Evolutionary conservation across 2,888 invertebrate genomes (phyloP), one percentile per base, ranked within the genome.

Genomic region (Coecobrya sp.): DNA sequence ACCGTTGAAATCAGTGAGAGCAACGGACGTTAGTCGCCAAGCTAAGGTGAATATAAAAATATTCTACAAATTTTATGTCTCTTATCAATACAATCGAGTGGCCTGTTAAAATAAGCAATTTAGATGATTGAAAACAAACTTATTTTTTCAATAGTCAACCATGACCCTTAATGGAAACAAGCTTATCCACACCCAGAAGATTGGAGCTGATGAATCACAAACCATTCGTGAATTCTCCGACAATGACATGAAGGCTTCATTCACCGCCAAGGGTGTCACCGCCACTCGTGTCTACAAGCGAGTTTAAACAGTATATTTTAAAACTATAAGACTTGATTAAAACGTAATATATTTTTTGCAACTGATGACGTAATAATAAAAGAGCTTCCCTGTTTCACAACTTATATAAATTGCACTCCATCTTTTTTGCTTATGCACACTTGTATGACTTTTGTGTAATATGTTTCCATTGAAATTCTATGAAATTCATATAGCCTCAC

Each of bases 131-230:
- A 36, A 4, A 7, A 36, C 7, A 36, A 76, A 76, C 7, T 42
- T 45, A 5, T 45, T 76, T 36, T 86, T 73, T 68, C 8, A 16
- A 49, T 96, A 93, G 90, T 93, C 93, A 19, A 93, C 92, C 42
- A 94, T 96, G 79, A 95, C 95, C 7, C 86, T 95, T 76, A 96
- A 96, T 65, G 96, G 95, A 27, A 95, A 95, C 84, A 95, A 95
- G 93, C 93, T 96, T 92, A 95, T 95, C 13, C 96, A 96, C 92
- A 95, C 95, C 59, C 96, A 96, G 94, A 94, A 94, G 70, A 95
- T 95, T 30, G 95, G 95, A 89, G 94, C 92, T 59, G 95, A 95
- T 22, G 86, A 93, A 88, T 73, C 94, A 45, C 87, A 85, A 42
- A 93, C 94, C 76, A 90, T 73, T 52, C 93, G 94, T 25, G 92